Evolutionary conservation across 1,140 invertebrate genomes (phyloP).

Genomic region (Radopholus similis): DNA sequence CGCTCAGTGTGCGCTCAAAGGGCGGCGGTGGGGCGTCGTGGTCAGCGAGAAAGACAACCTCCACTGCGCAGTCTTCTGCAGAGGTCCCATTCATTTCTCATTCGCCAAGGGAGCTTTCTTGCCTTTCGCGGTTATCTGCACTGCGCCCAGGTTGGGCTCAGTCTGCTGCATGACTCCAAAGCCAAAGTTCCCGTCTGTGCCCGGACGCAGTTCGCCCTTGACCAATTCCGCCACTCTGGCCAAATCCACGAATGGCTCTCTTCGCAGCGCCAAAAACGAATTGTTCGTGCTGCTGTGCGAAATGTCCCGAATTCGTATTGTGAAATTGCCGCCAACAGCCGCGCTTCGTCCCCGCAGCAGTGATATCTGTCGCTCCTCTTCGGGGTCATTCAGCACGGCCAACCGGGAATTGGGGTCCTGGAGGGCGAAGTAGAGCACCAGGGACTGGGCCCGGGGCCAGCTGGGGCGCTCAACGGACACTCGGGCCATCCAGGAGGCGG

Average conservation of each 20-base stretch:
- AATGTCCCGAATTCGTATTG: background rate
- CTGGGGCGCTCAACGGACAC: slow-evolving; percentile 12
- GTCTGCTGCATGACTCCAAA: background rate
- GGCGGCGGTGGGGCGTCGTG: background rate
- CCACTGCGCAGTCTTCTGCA: slow-evolving; percentile 12
- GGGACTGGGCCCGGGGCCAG: background rate
- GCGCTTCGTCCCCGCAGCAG: background rate
- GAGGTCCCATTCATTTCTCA: no score
- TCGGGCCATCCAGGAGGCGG: slow-evolving; percentile 74
- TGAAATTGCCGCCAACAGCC: slow-evolving; percentile 6
- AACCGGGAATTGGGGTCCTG: background rate
- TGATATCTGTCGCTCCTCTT: background rate
- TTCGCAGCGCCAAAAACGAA: background rate
- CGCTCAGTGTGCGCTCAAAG: background rate
- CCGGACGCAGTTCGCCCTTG: background rate
- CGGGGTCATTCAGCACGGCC: background rate
- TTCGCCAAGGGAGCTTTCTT: background rate
- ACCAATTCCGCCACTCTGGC: background rate
- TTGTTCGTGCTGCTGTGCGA: background rate
- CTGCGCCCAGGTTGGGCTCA: slow-evolving; percentile 10
- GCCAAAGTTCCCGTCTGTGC: background rate
- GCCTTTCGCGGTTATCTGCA: slow-evolving; percentile 7
- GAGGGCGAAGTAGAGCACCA: slow-evolving; percentile 27
- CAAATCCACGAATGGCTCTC: slow-evolving; percentile 16
- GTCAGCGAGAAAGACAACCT: slow-evolving; percentile 7